Base-by-base conservation (phyloP, 1,140 invertebrate species). In the Asobara japonica region DNA sequence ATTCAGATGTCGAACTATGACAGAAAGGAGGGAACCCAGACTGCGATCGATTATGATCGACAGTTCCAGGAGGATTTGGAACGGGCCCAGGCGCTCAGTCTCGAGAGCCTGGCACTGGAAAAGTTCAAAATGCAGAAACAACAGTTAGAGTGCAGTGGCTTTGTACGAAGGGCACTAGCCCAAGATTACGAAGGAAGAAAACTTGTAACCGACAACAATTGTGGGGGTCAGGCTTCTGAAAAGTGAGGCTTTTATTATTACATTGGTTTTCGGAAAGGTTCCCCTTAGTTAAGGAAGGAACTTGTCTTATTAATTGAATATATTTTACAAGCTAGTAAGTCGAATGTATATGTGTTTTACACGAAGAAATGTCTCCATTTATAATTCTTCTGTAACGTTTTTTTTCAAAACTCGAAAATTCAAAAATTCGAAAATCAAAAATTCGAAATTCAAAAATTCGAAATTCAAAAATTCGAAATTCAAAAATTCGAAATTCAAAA, bases 41-140 rank as follows among this genome's bases (percentile, higher is more conserved):
- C 79, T 73, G 81, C 84, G 80, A 81, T 86, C 74, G 93, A 94
- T 81, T 93, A 93, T 89, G 94, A 96, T 78, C 90, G 91, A 77
- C 92, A 95, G 83, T 96, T 94, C 83, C 89, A 94, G 87, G 93
- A 94, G 76, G 94, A 96, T 83, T 86, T 96, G 80, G 94, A 95
- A 85, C 91, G 92, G 80, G 95, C 95, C 5, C 94, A 93, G 83
- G 94, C 94, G 65, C 86, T 96, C 22, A 96, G 94, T 86, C 89
- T 96, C 78, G 94, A 96, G 87, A 94, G 92, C 80, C 88, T 95
- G 71, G 94, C 94, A 6, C 86, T 95, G 76, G 94, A 96, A 82
- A 91, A 94, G 82, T 95, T 94, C 84, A 89, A 91, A 79, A 89
- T 92, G 51, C 89, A 92, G 80, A 91, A 91, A 75, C 85, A 89